Percentiles rank a stretch among this genome's conserved stretches.
phyloP scores from a whole-genome alignment of 2,888 invertebrate genomes.

The Hypselothyrea guttata region DNA sequence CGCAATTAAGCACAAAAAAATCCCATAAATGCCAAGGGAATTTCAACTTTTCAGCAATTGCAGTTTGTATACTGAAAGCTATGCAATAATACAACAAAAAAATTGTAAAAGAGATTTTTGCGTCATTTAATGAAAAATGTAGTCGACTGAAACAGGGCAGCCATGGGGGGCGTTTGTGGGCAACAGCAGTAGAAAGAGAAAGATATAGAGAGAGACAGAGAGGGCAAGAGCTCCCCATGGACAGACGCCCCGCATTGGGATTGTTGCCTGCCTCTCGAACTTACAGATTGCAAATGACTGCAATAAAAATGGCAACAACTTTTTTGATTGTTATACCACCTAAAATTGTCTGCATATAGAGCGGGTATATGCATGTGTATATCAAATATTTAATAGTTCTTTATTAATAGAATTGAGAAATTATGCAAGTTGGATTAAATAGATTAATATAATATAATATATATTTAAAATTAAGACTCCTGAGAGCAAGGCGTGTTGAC shows the following conservation, averaged over 20 bases:
- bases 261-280: constrained; percentile 1
- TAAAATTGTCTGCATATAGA: background rate
- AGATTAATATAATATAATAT: too few species aligned
- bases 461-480: too few species aligned
- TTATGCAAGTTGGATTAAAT: too few species aligned
- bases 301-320: constrained; percentile 69
- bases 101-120: constrained; percentile 21
- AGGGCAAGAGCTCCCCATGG: constrained; percentile 53
- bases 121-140: constrained; percentile 66
- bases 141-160: constrained; percentile 37
- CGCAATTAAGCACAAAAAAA: constrained; percentile 63
- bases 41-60: background rate
- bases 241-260: constrained; percentile 44
- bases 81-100: background rate
- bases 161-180: constrained; percentile 31
- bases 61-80: background rate
- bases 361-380: constrained; percentile 7
- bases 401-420: too few species aligned
- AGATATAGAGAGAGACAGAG: too few species aligned
- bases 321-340: constrained; percentile 60
- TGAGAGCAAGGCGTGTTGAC: too few species aligned
- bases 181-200: constrained; percentile 16
- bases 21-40: constrained; percentile 52
- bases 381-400: background rate
- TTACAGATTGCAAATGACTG: constrained; percentile 70